Evolutionary conservation across 2,888 invertebrate genomes (phyloP).

Genomic region (Cheilosia vulpina): DNA sequence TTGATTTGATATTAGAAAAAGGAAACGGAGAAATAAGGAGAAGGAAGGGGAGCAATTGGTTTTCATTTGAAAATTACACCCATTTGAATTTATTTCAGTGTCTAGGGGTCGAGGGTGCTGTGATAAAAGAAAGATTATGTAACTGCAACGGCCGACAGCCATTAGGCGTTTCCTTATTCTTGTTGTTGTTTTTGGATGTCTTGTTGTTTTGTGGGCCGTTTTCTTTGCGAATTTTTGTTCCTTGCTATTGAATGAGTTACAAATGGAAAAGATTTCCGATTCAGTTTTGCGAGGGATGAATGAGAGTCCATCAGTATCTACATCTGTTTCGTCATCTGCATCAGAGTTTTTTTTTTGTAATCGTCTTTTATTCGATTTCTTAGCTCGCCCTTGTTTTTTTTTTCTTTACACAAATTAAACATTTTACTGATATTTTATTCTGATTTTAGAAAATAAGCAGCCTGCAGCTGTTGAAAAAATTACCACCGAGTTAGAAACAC

Average conservation of each 20-base stretch:
- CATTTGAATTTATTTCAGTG: constrained; percentile 52
- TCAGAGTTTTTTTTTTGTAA: too few relatives aligned
- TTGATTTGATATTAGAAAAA: constrained; percentile 19
- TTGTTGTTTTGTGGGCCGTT: constrained; percentile 2
- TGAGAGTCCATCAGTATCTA: too few relatives aligned
- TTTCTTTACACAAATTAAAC: too few relatives aligned
- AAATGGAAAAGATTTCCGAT: background rate
- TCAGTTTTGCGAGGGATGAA: background rate
- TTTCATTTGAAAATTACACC: constrained; percentile 52
- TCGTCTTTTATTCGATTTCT: too few relatives aligned
- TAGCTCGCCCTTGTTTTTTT: too few relatives aligned
- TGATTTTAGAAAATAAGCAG: too few relatives aligned
- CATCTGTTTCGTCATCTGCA: too few relatives aligned
- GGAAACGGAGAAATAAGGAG: background rate
- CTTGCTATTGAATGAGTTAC: background rate
- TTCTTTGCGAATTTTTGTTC: background rate
- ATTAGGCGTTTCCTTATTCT: constrained; percentile 71
- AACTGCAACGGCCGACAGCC: constrained; percentile 63
- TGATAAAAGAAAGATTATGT: constrained; percentile 63
- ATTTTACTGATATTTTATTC: too few relatives aligned
- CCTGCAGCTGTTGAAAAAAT: too few relatives aligned
- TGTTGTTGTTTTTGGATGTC: constrained; percentile 18
- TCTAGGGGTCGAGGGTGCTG: constrained; percentile 25
- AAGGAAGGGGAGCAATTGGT: constrained; percentile 35
- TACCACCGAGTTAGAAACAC: too few relatives aligned